Base-by-base conservation (phyloP, 2,797 vertebrate species). In the Centroberyx gerrardi region DNA sequence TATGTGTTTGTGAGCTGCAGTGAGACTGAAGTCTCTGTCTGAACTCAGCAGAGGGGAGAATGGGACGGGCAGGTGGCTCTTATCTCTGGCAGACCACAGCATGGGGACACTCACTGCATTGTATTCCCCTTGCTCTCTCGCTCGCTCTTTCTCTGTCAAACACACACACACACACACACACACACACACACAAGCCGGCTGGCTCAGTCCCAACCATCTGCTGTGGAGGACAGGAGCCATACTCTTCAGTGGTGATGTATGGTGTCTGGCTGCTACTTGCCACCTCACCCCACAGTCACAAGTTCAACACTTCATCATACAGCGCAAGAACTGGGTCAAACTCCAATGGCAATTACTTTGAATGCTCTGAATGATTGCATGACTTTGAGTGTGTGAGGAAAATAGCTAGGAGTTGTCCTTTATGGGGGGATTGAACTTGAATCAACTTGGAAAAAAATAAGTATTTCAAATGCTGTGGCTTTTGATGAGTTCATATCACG, bases 1-100 rank as follows among this genome's bases (percentile, higher is more conserved):
- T 1, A 14, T 33, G 13, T 61, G 55, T 66, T 22, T 61, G 8
- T 12, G 59, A 18, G 69, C 46, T 63, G 62, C 31, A 29, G 60
- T 36, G 76, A 85, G 42, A 80, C 68, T 70, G 62, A 71, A 62
- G 62, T 62, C 72, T 74, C 64, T 85, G 65, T 83, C 76, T 86
- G 87, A 89, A 72, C 71, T 75, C 33, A 56, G 66, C 38, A 65
- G 63, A 79, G 74, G 58, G 75, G 72, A 72, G 80, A 79, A 62
- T 66, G 62, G 82, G 86, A 86, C 88, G 88, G 78, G 82, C 93
- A 97, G 96, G 96, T 97, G 96, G 95, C 93, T 91, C 93, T 94
- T 94, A 92, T 84, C 87, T 89, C 91, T 80, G 85, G 73, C 87
- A 48, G 76, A 87, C 86, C 87, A 79, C 71, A 80, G 71, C 78